Evolutionary conservation across 2,113 vertebrate species (phyloP), one percentile per base, ranked within the genome.

Genomic region (Perca fluviatilis): DNA sequence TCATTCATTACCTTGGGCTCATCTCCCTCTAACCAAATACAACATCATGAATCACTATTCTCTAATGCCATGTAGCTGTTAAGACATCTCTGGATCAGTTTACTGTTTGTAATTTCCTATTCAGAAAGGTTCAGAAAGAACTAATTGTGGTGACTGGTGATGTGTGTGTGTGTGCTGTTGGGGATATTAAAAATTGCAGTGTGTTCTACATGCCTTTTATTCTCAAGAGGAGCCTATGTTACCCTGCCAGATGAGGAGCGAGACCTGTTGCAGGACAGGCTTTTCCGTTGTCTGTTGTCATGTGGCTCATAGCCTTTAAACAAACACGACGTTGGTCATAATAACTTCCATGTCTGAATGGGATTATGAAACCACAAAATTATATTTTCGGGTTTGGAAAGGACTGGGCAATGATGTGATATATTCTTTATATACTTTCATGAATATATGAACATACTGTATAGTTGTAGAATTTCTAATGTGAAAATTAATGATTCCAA

Each of bases 31-130:
- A 89, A 73, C 79, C 80, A 92, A 89, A 92, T 76, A 88, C 66
- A 92, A 91, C n/a, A n/a, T 64, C 80, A 92, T 93, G 90, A 92
- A 92, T 94, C 93, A 90, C 83, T 65, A 16, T 30, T 84, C 77
- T 68, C 64, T 57, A 66, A 53, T 61, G 56, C 47, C 70, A 49
- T 33, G 57, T 7, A 71, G 78, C 74, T 69, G 40, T 14, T 70
- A 27, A 71, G 64, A 82, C 75, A 79, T 85, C 82, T 62, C 80
- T 64, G 46, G 58, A 81, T 85, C 77, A 70, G 64, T 69, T 79
- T 63, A 49, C 78, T 33, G 77, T 65, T 78, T 85, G 72, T 74
- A 73, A 86, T 88, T 86, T 91, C 83, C 85, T 83, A 63, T 80
- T 80, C 58, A 64, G 25, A 79, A 67, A 80, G 57, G 67, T 30